Conservation (phyloP, 2,113 vertebrate species). For the Menidia beryllina region DNA sequence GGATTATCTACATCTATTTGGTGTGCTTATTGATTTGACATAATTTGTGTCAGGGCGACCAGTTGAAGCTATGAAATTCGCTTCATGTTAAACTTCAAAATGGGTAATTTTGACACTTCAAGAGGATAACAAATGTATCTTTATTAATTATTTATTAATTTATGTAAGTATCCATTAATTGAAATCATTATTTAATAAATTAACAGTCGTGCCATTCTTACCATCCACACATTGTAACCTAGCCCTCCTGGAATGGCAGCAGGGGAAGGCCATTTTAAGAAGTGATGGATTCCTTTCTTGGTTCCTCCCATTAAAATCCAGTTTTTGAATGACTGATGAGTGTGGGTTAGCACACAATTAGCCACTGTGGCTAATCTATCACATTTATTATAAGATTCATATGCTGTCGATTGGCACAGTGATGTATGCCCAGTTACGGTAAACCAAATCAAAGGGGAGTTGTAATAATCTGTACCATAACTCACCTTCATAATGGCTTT, state of each 20-base stretch:
- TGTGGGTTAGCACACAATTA: constrained; percentile 78
- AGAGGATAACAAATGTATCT: too few species aligned
- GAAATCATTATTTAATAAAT: background rate
- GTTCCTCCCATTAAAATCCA: constrained; percentile 77
- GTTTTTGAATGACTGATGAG: constrained; percentile 80
- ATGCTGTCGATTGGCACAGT: constrained; percentile 65
- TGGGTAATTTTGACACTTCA: background rate
- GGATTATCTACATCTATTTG: background rate
- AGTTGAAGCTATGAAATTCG: background rate
- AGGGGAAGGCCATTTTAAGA: constrained; percentile 70
- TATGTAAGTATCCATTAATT: too few species aligned
- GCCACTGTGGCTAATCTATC: constrained; percentile 77
- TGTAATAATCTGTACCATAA: constrained; percentile 70
- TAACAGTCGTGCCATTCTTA: constrained; percentile 35
- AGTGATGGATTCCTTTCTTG: constrained; percentile 77
- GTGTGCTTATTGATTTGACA: background rate
- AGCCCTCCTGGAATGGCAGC: constrained; percentile 29
- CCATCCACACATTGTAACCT: constrained; percentile 31
- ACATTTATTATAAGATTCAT: constrained; percentile 78
- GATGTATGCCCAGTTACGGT: constrained; percentile 71
- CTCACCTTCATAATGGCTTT: constrained; percentile 62
- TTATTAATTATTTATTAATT: too few species aligned
- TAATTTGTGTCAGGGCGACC: background rate
- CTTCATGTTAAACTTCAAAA: background rate
- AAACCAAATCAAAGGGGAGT: constrained; percentile 72